Evolutionary conservation across 2,888 invertebrate species (phyloP), one percentile per base, ranked within the genome.

Genomic region (Arctia plantaginis): DNA sequence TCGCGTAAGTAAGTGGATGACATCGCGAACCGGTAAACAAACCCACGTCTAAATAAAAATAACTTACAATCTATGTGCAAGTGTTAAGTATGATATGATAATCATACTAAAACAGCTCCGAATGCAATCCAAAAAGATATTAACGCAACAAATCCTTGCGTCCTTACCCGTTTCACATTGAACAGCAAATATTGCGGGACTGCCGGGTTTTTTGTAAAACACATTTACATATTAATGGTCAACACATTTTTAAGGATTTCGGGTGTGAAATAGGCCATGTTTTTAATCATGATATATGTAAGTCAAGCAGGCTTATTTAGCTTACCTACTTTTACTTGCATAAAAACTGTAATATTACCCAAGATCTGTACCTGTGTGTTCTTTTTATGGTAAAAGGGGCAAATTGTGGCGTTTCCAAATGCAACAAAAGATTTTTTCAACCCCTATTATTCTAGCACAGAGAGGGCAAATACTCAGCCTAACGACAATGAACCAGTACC

Each of bases 181-280:
- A 23, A 33, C 15, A 35, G 33, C n/a, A n/a, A 51, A 33, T 15
- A 35, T 47, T 68, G 23, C 15, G 68, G 47, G 44, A 23, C 41
- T 64, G 23, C 33, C 12, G 47, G 23, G 55, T 0, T 23, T n/a
- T 44, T 72, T 55, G 18, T 66, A 55, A 27, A 27, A 66, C 55
- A n/a, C 23, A 72, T 72, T 72, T 72, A 23, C 72, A 72, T 72
- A 41, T 66, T 59, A 72, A 72, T 66, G 39, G 55, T 59, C 23
- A 30, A 41, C 41, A 59, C 20, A 41, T 72, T 51, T 62, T 70
- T 64, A 39, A 27, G 47, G 23, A 33, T 47, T 67, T 67, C 30
- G 23, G 20, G 47, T 30, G 23, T 30, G 30, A 67, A 67, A 67
- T 47, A 44, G 20, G 18, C 13, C 13, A 30, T 12, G 20, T 20